Base-by-base conservation (phyloP, 2,797 vertebrate species). In the Gouania willdenowi region DNA sequence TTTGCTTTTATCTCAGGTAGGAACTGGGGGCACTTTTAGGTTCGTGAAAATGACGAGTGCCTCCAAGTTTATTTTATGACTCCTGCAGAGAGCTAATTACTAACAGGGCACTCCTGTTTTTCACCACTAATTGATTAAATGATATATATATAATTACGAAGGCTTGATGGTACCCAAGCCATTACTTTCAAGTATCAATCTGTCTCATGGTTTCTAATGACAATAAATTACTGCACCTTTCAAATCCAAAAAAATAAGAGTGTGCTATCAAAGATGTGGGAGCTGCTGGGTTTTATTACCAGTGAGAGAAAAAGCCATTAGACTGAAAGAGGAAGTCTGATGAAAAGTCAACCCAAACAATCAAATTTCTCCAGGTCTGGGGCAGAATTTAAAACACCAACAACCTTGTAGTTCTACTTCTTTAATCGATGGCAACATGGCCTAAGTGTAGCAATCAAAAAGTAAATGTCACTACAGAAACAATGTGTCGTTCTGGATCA, bases 341-440 rank as follows among this genome's bases (percentile, higher is more conserved):
- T 49, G 21, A 41, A 52, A 66, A 45, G 11, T 18, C 44, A 28
- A n/a, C n/a, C 19, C 26, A 43, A 34, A 26, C 34, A 59, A 69
- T 61, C 14, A 41, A 32, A 29, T 53, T 59, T 44, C 26, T 37
- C 37, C 9, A 63, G 20, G 46, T 47, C 33, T 14, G 9, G 18
- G 15, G 13, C 10, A 30, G 52, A 55, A 56, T 35, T 27, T 18
- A 14, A 15, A 42, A 51, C 17, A 30, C 20, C n/a, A 49, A 36
- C 53, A 41, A 51, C 26, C 33, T 53, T 49, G 17, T 29, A 45
- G 40, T 8, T 53, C 28, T 57, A 42, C 28, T 52, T 1, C 0
- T 54, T 26, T 55, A 41, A 55, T 57, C 28, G 33, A 9, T 27
- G 44, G 21, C 21, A 50, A 25, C 13, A 8, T 39, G 12, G 38